These are phyloP conservation scores for Rallus crepitans DNA, from an alignment of 2,797 vertebrate genomes.

Conservation along the genomic window DNA sequence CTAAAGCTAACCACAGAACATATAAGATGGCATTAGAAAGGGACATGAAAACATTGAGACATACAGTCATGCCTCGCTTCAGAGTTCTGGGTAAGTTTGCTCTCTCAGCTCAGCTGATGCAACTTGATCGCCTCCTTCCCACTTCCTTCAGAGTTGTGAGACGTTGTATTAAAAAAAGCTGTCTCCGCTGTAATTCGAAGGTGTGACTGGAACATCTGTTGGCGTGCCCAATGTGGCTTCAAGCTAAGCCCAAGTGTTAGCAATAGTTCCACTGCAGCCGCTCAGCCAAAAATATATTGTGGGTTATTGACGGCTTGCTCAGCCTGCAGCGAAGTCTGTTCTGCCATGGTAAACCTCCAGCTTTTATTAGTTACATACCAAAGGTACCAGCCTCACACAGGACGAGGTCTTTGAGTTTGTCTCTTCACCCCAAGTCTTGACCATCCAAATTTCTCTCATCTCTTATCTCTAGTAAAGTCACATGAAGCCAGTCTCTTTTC, in stretches of 20 bases:
- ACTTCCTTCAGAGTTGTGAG: background rate
- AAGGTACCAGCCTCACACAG: background rate
- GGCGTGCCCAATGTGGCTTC: background rate
- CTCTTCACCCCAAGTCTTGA: background rate
- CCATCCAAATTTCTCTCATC: background rate
- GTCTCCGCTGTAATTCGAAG: background rate
- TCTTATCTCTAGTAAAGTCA: background rate
- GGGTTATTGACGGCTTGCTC: background rate
- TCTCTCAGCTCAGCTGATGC: background rate
- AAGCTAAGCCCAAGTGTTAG: background rate
- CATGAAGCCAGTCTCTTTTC: background rate
- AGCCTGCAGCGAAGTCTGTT: background rate
- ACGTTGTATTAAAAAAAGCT: background rate
- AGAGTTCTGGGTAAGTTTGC: background rate
- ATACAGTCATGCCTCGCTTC: background rate
- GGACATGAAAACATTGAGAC: background rate
- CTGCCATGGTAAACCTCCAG: background rate
- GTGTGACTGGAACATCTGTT: constrained; percentile 40
- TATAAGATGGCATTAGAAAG: background rate
- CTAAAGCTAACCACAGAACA: background rate
- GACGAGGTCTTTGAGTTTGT: background rate
- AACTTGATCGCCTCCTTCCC: background rate
- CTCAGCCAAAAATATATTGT: background rate
- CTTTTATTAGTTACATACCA: background rate
- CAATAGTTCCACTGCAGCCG: background rate